Percentiles rank a stretch among this genome's conserved stretches.
Conservation (phyloP, 2,113 vertebrate species). For the Axis porcinus region DNA sequence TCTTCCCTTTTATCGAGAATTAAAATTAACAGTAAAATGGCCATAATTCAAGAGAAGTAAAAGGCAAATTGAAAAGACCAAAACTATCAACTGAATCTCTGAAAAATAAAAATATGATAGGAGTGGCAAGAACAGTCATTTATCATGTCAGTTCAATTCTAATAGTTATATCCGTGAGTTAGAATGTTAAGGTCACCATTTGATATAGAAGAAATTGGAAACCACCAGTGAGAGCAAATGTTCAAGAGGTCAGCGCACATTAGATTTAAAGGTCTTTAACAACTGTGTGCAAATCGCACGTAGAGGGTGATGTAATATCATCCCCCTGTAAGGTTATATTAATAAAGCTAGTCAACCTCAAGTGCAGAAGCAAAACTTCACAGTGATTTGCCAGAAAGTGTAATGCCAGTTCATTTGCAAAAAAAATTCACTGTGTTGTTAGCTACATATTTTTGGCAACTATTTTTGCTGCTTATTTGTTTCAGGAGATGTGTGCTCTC, state of each 20-base stretch:
- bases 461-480: conserved; percentile 38
- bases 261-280: conserved; percentile 61
- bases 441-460: background rate
- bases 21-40: conserved; percentile 4
- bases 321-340: background rate
- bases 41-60: background rate
- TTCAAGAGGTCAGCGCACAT: conserved; percentile 47
- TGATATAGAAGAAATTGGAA: conserved; percentile 60
- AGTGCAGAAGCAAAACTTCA: conserved; percentile 42
- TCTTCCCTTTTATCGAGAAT: background rate
- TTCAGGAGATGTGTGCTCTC: background rate
- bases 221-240: conserved; percentile 35
- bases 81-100: conserved; percentile 12
- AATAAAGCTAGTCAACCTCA: conserved; percentile 42
- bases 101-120: conserved; percentile 29
- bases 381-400: conserved; percentile 29
- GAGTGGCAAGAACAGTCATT: conserved; percentile 41
- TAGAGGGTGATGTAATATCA: conserved; percentile 1
- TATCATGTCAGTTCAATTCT: conserved; percentile 53
- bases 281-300: background rate
- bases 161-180: conserved; percentile 45
- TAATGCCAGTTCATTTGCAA: conserved; percentile 8
- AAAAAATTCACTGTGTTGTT: background rate
- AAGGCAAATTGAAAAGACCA: conserved; percentile 2
- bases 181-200: conserved; percentile 61